phyloP scores from a whole-genome alignment of 2,113 vertebrate species.

The Tricholaema leucomelas region DNA sequence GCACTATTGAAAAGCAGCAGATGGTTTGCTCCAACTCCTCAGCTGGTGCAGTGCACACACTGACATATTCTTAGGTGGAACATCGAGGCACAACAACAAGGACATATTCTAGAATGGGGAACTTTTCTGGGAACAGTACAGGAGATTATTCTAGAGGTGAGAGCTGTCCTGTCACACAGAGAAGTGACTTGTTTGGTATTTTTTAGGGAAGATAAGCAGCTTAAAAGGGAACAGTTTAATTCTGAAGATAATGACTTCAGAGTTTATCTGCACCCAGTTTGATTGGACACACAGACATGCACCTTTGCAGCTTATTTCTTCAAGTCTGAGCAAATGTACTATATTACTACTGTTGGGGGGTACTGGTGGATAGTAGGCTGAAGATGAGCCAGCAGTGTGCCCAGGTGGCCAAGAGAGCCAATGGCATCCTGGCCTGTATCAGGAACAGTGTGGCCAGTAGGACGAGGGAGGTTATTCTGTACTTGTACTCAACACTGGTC shows the following conservation, averaged over 20 bases:
- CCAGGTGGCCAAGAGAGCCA: too few relatives aligned
- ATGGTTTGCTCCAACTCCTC: background rate
- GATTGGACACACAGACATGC: background rate
- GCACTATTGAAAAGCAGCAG: background rate
- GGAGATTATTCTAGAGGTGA: background rate
- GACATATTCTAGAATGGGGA: background rate
- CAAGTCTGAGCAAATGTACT: too few relatives aligned
- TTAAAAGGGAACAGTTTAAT: background rate
- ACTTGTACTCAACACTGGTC: too few relatives aligned
- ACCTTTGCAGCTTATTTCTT: too few relatives aligned
- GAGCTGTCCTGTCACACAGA: background rate
- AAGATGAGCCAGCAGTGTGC: too few relatives aligned
- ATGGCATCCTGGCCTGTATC: too few relatives aligned
- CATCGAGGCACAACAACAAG: background rate
- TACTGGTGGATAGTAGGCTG: too few relatives aligned
- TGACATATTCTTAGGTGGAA: background rate
- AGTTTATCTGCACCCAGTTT: background rate
- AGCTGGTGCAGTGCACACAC: background rate
- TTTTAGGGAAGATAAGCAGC: background rate
- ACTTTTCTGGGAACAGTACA: background rate
- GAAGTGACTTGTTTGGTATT: background rate
- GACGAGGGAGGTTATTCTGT: too few relatives aligned
- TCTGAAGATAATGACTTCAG: background rate
- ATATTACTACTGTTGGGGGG: too few relatives aligned
- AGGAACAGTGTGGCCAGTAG: too few relatives aligned